These are phyloP conservation scores for Xyliphius kryptos DNA, from an alignment of 2,113 vertebrate genomes.

Conservation along the genomic window DNA sequence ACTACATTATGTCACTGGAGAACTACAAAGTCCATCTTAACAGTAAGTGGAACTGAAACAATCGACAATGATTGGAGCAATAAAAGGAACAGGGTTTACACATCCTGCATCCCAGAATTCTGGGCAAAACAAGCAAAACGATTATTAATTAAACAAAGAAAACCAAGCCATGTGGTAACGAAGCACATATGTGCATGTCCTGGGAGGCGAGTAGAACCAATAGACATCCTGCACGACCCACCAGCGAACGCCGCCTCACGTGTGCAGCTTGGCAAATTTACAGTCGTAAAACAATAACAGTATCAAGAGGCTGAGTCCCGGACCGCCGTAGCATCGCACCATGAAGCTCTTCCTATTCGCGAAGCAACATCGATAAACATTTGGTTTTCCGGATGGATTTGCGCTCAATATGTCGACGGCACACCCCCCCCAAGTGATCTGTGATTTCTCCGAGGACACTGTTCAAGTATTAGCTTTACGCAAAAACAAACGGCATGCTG, in stretches of 20 bases:
- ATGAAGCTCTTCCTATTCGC: conserved; percentile 8
- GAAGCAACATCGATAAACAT: conserved; percentile 10
- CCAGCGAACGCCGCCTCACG: conserved; percentile 14
- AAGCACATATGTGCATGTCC: conserved; percentile 23
- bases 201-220: conserved; percentile 27
- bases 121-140: conserved; percentile 20
- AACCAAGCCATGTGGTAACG: conserved; percentile 36
- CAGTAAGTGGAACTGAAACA: too few species aligned
- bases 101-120: too few species aligned
- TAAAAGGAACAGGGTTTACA: too few species aligned
- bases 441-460: conserved; percentile 30
- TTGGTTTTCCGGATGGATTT: conserved; percentile 20
- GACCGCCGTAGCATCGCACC: not conserved
- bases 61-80: too few species aligned
- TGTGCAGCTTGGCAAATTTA: not conserved
- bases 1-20: too few species aligned
- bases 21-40: too few species aligned
- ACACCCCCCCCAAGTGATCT: conserved; percentile 24
- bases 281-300: not conserved
- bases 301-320: too few species aligned
- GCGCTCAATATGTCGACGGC: conserved; percentile 14
- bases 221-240: conserved; percentile 4
- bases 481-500: conserved; percentile 37
- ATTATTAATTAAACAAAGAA: conserved; percentile 44
- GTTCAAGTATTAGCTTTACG: conserved; percentile 49